Evolutionary conservation across 2,113 vertebrate genomes (phyloP).

Genomic region (Copsychus sechellarum): DNA sequence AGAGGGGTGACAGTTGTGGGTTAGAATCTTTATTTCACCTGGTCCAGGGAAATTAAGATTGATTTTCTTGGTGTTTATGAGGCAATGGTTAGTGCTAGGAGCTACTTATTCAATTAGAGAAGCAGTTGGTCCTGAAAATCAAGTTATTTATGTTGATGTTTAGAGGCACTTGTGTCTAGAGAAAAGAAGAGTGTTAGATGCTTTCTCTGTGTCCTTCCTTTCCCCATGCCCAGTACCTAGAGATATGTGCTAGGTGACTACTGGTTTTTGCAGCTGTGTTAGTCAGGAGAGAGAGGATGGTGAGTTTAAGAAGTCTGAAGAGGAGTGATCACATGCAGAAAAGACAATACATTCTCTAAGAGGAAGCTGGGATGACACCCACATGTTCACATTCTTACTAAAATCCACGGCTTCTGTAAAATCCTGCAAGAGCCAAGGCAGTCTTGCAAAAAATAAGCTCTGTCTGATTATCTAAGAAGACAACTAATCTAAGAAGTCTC

Average conservation of each 20-base stretch:
- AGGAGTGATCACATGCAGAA: not conserved
- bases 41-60: not conserved
- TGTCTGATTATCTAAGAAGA: not conserved
- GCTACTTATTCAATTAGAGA: not conserved
- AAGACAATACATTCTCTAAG: not conserved
- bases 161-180: not conserved
- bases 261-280: not conserved
- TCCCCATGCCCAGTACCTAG: not conserved
- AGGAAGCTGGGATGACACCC: not conserved
- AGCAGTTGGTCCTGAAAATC: not conserved
- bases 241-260: not conserved
- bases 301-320: not conserved
- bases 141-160: not conserved
- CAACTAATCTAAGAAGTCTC: not conserved
- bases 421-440: not conserved
- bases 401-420: not conserved
- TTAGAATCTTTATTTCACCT: not conserved
- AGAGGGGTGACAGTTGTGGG: accelerated
- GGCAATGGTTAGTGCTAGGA: not conserved
- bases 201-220: not conserved
- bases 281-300: not conserved
- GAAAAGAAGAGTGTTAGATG: not conserved
- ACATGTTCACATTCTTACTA: accelerated
- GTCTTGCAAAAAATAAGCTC: not conserved
- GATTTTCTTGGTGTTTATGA: not conserved